These are phyloP conservation scores for Pseudoips prasinana DNA, from an alignment of 2,888 invertebrate genomes.

Conservation along the genomic window DNA sequence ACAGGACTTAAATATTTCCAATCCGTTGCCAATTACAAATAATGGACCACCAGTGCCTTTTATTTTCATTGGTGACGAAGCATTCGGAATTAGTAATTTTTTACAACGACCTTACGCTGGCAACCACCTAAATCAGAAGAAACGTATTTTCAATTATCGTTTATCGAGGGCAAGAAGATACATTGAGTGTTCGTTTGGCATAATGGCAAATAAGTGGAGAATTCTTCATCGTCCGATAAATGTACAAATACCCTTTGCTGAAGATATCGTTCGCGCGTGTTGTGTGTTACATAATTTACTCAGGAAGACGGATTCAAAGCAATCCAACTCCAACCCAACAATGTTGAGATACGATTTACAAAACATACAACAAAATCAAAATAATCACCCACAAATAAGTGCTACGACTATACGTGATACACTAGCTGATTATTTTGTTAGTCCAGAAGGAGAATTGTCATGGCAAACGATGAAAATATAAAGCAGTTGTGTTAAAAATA, in stretches of 20 bases:
- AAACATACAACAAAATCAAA: constrained; percentile 3
- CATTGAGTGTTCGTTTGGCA: constrained; percentile 19
- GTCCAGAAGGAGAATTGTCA: constrained; percentile 2
- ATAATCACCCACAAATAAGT: constrained; percentile 1
- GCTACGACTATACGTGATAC: constrained; percentile 4
- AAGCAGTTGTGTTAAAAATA: constrained; percentile 7
- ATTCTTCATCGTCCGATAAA: constrained; percentile 7
- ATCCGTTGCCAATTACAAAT: constrained; percentile 10
- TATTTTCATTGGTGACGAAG: constrained; percentile 13
- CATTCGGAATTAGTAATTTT: constrained; percentile 16
- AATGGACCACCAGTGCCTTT: constrained; percentile 6
- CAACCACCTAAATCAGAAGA: constrained; percentile 8
- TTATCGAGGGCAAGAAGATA: constrained; percentile 12
- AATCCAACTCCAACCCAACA: constrained; percentile 1
- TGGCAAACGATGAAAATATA: constrained; percentile 4
- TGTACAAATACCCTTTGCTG: constrained; percentile 10
- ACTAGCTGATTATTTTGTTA: constrained; percentile 10
- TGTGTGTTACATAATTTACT: constrained; percentile 13
- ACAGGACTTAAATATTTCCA: constrained; percentile 7
- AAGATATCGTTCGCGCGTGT: constrained; percentile 11
- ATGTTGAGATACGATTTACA: constrained; percentile 3
- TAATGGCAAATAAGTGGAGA: constrained; percentile 11
- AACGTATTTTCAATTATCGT: constrained; percentile 14
- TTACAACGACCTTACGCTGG: constrained; percentile 16
- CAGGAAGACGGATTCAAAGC: constrained; percentile 10